Conservation (phyloP, 1,140 invertebrate species). For the Brachionus manjavacas region DNA sequence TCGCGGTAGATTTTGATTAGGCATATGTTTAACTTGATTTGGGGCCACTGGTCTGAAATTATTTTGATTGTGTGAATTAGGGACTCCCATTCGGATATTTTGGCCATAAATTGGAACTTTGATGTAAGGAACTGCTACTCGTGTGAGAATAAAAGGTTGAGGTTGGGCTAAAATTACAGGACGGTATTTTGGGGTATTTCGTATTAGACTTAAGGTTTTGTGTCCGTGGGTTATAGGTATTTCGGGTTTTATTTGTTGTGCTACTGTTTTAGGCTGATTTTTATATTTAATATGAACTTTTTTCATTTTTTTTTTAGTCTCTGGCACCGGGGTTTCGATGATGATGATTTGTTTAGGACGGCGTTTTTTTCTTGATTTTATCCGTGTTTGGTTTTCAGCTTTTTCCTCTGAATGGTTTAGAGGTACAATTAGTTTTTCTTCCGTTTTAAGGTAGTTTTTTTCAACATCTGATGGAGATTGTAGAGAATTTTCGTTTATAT, state of each 20-base stretch:
- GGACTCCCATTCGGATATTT: not conserved
- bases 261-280: not conserved
- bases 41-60: not conserved
- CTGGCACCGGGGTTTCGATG: not conserved
- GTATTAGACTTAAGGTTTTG: not conserved
- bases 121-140: not conserved
- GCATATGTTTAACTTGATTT: not conserved
- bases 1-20: not conserved
- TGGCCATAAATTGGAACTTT: not conserved
- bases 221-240: not conserved
- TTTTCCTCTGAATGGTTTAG: not conserved
- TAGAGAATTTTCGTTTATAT: not conserved
- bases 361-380: not conserved
- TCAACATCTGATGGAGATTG: not conserved
- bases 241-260: not conserved
- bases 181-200: not conserved
- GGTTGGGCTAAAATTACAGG: not conserved
- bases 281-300: not conserved
- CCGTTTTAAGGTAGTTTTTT: not conserved
- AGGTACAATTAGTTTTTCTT: not conserved
- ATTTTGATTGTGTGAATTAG: not conserved
- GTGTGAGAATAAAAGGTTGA: not conserved
- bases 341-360: not conserved
- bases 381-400: not conserved
- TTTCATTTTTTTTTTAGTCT: not conserved